Evolutionary conservation across 2,797 vertebrate species (phyloP), one percentile per base, ranked within the genome.

Genomic region (Rhincodon typus): DNA sequence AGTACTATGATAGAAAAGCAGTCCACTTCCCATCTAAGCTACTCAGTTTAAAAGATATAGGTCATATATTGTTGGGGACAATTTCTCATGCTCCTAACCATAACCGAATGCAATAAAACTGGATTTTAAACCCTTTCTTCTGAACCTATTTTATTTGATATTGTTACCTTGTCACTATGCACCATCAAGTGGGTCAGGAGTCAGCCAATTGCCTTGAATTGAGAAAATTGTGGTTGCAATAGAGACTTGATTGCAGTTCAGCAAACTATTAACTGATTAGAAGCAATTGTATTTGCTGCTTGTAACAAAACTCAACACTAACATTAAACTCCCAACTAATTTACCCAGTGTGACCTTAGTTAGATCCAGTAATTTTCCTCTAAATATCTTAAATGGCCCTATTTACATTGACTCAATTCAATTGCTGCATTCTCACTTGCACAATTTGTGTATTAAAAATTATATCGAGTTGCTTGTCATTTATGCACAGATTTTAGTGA

Each of bases 191-290:
- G 30, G 27, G 30, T 25, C 10, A 38, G 91, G 10, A 94, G 50
- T 42, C 38, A 94, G n/a, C 91, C 42, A 94, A 38, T 42, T 10
- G 19, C 66, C 91, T 69, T 21, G 57, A 66, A 94, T 25, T 46
- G 91, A 23, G 38, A 67, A 94, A 69, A 66, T 3, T 42, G 66
- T 67, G 90, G 23, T 46, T 70, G 38, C 25, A 70, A 94, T 70
- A 69, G 91, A 94, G 91, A 25, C 38, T 93, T 67, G 62, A 69
- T 93, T 42, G 62, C 62, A 69, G 66, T 69, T 93, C 88, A 66
- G 53, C 17, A 66, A 4, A 12, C 23, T 69, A n/a, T 67, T 34
- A 70, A 69, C 91, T 94, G 62, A 94, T 70, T 94, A 42, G 91
- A 42, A 94, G n/a, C 8, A 94, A 94, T 69, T 70, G 67, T 69